Conservation (phyloP, 2,113 vertebrate genomes). For the Myiozetetes cayanensis region DNA sequence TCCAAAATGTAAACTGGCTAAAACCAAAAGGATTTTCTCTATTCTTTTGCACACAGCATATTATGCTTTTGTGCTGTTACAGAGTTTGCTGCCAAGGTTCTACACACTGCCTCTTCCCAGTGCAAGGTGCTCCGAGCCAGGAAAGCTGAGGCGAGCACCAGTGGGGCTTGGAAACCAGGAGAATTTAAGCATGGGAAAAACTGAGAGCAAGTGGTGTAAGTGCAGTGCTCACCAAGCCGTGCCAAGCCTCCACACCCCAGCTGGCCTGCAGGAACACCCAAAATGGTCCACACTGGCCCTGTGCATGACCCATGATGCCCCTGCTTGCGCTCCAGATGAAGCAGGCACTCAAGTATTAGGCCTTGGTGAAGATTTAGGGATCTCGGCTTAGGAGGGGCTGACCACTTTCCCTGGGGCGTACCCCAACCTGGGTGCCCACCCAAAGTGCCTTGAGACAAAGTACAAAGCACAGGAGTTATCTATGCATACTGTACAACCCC, state of each 20-base stretch:
- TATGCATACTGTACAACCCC: not conserved
- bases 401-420: not conserved
- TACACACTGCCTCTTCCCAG: not conserved
- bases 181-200: not conserved
- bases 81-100: not conserved
- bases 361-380: not conserved
- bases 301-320: not conserved
- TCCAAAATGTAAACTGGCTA: not conserved
- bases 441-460: not conserved
- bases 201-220: rapidly evolving
- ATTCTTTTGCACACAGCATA: rapidly evolving
- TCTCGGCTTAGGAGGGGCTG: not conserved
- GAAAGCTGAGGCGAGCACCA: not conserved
- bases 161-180: not conserved
- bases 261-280: not conserved
- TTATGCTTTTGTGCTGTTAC: not conserved
- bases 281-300: rapidly evolving
- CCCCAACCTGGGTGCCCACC: not conserved
- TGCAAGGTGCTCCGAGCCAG: rapidly evolving
- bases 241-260: not conserved
- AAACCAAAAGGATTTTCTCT: not conserved
- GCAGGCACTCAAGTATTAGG: not conserved
- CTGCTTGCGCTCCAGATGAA: not conserved
- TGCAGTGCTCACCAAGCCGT: rapidly evolving
- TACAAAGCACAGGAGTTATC: not conserved